Evolutionary conservation across 2,888 invertebrate genomes (phyloP).

Genomic region (Lacanobia oleracea): DNA sequence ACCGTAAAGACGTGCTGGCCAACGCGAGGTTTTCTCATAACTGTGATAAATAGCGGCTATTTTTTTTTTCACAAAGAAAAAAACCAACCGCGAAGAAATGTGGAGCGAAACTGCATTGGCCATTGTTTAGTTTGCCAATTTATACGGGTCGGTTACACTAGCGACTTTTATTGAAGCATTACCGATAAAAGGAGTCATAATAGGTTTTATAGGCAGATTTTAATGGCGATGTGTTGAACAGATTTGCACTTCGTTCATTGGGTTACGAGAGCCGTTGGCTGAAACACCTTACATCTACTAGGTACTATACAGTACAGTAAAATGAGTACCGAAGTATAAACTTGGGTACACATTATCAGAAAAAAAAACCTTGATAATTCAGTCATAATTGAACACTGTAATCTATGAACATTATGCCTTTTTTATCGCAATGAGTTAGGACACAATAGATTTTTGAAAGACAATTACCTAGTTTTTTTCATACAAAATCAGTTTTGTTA

Average conservation of each 20-base stretch:
- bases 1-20: constrained; percentile 86
- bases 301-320: not conserved
- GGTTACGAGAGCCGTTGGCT: constrained; percentile 65
- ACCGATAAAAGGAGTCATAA: constrained; percentile 89
- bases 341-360: not conserved
- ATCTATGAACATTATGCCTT: not conserved
- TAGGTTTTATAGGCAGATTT: constrained; percentile 88
- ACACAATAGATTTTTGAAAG: not conserved
- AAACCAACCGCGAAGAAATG: constrained; percentile 87
- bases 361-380: not conserved
- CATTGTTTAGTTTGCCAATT: constrained; percentile 91
- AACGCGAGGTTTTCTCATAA: constrained; percentile 88
- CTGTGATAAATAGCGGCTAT: constrained; percentile 84
- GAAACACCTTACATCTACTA: constrained; percentile 38
- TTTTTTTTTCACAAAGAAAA: constrained; percentile 84
- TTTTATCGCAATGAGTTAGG: not conserved
- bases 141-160: constrained; percentile 90
- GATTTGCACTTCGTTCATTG: constrained; percentile 80
- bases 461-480: too few relatives aligned
- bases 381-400: constrained; percentile 2
- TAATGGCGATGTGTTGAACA: constrained; percentile 85
- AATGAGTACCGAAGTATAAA: not conserved
- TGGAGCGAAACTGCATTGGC: constrained; percentile 87
- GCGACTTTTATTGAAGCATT: constrained; percentile 90
- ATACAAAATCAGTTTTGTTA: too few relatives aligned